A percentile compares a stretch with the other conserved stretches of the same genome.
Evolutionary conservation across 2,888 invertebrate species (phyloP).

Genomic region (Diplolepis rosae): DNA sequence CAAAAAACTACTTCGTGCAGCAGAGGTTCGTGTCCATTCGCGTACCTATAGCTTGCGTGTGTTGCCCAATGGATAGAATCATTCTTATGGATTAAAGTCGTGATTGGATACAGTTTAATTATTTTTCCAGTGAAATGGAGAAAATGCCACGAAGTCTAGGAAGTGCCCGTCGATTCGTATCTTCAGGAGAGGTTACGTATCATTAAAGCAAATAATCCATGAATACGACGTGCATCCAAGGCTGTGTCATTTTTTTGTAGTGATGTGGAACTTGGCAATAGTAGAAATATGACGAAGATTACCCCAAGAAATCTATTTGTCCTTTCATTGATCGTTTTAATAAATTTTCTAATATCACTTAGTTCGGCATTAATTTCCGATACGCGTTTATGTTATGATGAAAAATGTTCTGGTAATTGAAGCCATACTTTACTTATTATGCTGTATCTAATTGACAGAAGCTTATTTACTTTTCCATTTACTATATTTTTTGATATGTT

Average conservation of each 20-base stretch:
- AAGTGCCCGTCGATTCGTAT: not conserved
- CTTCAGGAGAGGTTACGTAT: not conserved
- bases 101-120: no score
- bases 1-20: no score
- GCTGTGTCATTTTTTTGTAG: constrained; percentile 58
- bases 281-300: constrained; percentile 66
- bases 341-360: constrained; percentile 54
- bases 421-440: constrained; percentile 65
- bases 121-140: no score
- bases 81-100: no score
- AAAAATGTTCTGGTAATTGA: constrained; percentile 80
- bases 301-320: constrained; percentile 55
- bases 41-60: no score
- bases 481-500: constrained; percentile 33
- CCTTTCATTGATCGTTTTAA: constrained; percentile 55
- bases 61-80: no score
- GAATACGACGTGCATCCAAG: constrained; percentile 51
- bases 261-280: constrained; percentile 70
- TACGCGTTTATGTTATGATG: constrained; percentile 82
- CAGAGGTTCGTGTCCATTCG: no score
- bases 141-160: no score
- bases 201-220: constrained; percentile 35
- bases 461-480: constrained; percentile 33
- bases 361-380: constrained; percentile 76
- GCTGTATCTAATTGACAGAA: constrained; percentile 59